Conservation (phyloP, 2,888 invertebrate genomes). For the Pherbina coryleti region DNA sequence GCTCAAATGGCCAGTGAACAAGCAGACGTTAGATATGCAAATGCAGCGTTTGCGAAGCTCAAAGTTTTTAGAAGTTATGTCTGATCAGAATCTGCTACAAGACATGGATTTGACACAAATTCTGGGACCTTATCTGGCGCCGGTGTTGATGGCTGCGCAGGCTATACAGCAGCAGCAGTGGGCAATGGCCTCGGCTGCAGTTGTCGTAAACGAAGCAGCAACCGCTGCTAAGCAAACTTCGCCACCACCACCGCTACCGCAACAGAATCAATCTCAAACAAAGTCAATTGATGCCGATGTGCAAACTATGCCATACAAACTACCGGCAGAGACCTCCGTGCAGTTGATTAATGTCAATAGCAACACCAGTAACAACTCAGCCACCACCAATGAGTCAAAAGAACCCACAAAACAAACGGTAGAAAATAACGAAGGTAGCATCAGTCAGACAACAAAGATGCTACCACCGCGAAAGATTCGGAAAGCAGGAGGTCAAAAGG, state of each 20-base stretch:
- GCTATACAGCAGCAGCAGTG: conserved; percentile 55
- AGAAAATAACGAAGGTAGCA: background rate
- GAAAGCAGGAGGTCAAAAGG: conserved; percentile 32
- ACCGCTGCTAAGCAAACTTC: conserved; percentile 46
- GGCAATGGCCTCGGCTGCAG: conserved; percentile 33
- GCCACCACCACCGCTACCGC: background rate
- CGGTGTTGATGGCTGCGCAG: conserved; percentile 57
- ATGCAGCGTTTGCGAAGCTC: conserved; percentile 63
- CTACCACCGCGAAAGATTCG: conserved; percentile 44
- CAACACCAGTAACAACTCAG: conserved; percentile 50
- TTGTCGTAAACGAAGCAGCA: conserved; percentile 44
- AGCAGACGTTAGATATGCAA: conserved; percentile 61
- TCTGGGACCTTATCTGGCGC: conserved; percentile 63
- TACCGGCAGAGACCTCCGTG: conserved; percentile 68
- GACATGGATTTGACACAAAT: conserved; percentile 68
- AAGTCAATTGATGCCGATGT: conserved; percentile 50
- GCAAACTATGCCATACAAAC: conserved; percentile 63
- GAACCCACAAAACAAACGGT: background rate
- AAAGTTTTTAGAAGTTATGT: conserved; percentile 65
- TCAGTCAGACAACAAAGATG: background rate
- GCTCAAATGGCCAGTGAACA: conserved; percentile 65
- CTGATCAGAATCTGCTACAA: conserved; percentile 65
- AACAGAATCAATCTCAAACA: conserved; percentile 38
- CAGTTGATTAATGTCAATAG: conserved; percentile 66
- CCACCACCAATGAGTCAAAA: too few species aligned